These are phyloP conservation scores for Helleia helle DNA, from an alignment of 2,888 invertebrate species.

Conservation along the genomic window DNA sequence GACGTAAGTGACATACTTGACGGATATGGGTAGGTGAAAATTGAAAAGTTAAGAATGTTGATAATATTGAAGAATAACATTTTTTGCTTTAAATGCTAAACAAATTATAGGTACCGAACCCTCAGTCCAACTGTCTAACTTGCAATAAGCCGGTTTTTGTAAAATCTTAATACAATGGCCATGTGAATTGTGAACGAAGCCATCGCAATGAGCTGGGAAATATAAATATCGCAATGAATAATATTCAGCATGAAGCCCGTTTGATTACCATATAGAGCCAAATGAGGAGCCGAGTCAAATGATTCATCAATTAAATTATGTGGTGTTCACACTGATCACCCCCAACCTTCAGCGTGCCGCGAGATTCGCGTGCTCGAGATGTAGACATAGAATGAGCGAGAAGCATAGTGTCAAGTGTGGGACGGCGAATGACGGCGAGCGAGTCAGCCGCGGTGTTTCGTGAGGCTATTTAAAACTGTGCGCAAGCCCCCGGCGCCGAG, in stretches of 20 bases:
- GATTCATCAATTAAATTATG: conserved; percentile 59
- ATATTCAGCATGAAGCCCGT: conserved; percentile 26
- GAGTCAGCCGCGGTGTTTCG: conserved; percentile 49
- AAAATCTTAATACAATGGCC: neutral
- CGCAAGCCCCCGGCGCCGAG: conserved; percentile 72
- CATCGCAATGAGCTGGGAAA: conserved; percentile 28
- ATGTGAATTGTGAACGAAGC: neutral
- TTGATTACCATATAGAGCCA: conserved; percentile 50
- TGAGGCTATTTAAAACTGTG: conserved; percentile 74
- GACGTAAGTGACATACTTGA: no score
- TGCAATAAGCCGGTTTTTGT: no score
- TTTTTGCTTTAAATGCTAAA: no score
- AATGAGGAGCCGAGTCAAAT: conserved; percentile 48
- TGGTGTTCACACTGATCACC: conserved; percentile 35
- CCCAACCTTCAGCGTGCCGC: conserved; percentile 20
- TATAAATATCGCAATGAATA: conserved; percentile 45
- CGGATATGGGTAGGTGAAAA: no score
- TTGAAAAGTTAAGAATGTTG: no score
- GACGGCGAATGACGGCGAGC: conserved; percentile 58
- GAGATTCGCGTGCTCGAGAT: conserved; percentile 19
- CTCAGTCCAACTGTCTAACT: no score
- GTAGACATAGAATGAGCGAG: conserved; percentile 67
- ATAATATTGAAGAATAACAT: no score
- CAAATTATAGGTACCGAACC: no score
- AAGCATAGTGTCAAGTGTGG: conserved; percentile 69